A percentile compares a stretch with the other conserved stretches of the same genome.
These are phyloP conservation scores for Barypeithes pellucidus DNA, from an alignment of 2,888 invertebrate genomes.

Conservation along the genomic window DNA sequence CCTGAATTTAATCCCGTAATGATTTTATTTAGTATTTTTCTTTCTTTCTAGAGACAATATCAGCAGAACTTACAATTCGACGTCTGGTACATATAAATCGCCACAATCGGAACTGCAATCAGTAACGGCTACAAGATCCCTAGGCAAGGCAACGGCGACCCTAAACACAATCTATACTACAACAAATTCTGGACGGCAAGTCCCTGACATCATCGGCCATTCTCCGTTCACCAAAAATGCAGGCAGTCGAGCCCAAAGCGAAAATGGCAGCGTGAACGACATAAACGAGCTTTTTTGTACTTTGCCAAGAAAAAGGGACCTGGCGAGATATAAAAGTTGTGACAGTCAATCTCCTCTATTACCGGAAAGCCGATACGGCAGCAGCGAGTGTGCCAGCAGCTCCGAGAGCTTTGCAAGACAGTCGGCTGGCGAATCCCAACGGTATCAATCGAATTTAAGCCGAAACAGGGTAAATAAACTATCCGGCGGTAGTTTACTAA, in stretches of 20 bases:
- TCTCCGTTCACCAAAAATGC: conserved; percentile 59
- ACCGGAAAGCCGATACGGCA: conserved; percentile 80
- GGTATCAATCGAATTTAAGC: conserved; percentile 62
- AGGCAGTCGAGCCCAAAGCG: conserved; percentile 64
- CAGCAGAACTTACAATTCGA: conserved; percentile 68
- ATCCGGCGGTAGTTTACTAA: conserved; percentile 82
- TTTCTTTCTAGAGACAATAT: conserved; percentile 71
- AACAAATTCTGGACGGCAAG: conserved; percentile 55
- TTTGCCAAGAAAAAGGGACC: conserved; percentile 73
- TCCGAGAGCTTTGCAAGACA: conserved; percentile 69
- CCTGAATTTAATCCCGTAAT: not conserved
- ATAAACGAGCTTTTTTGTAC: conserved; percentile 76
- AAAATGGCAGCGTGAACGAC: conserved; percentile 67
- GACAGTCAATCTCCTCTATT: conserved; percentile 85
- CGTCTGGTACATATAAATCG: conserved; percentile 67
- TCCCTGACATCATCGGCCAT: conserved; percentile 68
- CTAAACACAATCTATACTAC: conserved; percentile 50
- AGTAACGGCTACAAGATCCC: conserved; percentile 63
- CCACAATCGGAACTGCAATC: conserved; percentile 72
- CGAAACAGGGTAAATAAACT: conserved; percentile 71
- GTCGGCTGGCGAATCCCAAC: conserved; percentile 71
- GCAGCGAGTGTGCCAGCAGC: conserved; percentile 77
- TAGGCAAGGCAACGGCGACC: conserved; percentile 12
- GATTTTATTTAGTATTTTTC: conserved; percentile 58
- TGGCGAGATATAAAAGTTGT: conserved; percentile 69